Conservation (phyloP, 1,140 invertebrate genomes). For the Philopotamus ludificatus region DNA sequence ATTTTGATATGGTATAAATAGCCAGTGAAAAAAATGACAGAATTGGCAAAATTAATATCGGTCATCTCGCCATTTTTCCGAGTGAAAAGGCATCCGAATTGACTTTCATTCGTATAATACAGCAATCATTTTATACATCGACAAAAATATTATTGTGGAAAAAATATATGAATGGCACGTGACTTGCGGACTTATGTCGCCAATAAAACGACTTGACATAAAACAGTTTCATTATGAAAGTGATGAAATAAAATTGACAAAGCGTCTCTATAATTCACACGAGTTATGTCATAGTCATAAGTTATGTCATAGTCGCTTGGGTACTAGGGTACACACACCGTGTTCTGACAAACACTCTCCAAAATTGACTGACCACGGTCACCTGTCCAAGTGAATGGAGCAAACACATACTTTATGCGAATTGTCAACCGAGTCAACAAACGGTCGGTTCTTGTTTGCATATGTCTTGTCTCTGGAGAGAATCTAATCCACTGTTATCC, state of each 20-base stretch:
- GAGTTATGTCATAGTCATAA: no score
- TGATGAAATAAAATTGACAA: no score
- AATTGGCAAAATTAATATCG: neutral
- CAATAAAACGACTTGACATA: no score
- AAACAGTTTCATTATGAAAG: no score
- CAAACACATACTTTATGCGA: neutral
- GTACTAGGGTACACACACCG: neutral
- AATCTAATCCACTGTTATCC: no score
- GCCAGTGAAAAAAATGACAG: no score
- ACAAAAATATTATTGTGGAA: conserved; percentile 10
- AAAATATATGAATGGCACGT: neutral
- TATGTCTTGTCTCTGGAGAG: neutral
- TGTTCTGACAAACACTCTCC: no score
- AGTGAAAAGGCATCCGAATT: conserved; percentile 7
- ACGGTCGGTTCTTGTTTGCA: neutral
- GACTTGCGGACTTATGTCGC: neutral
- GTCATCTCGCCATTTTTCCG: conserved; percentile 18
- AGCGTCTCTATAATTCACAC: no score
- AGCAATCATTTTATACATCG: conserved; percentile 27
- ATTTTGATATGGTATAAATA: no score
- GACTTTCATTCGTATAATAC: conserved; percentile 27
- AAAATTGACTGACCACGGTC: neutral
- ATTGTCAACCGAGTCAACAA: neutral
- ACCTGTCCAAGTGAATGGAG: neutral
- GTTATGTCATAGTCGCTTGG: no score